Base-by-base conservation (phyloP, 2,888 invertebrate species). In the Polymixis lichenea region DNA sequence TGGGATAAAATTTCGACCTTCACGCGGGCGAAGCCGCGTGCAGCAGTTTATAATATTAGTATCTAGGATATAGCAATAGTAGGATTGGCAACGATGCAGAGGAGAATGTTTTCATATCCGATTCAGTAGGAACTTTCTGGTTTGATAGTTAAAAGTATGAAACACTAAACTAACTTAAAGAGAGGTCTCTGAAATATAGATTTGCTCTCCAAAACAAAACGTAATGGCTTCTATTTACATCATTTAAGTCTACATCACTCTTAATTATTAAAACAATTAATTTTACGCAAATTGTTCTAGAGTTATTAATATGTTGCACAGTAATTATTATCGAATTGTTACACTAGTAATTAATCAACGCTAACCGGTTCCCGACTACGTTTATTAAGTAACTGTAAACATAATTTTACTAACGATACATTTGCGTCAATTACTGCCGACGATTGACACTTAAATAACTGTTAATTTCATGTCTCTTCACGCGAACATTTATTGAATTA, bases 301-400 rank as follows among this genome's bases (percentile, higher is more conserved):
- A 62, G 32, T 25, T 62, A 62, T 73, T 73, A 55, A 58, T 71
- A 72, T 72, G 60, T 68, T 61, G 43, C 61, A 56, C 11, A 38
- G 61, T 64, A 76, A 86, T 83, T 69, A 78, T 28, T 56, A 62
- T 55, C 53, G 60, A 69, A 60, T 61, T 72, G 81, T 73, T 73
- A 73, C 51, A 64, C 17, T 80, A 19, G 17, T 73, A 73, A 83
- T 81, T 81, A 84, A 81, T 81, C 49, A 65, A 69, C 58, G 49
- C 11, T n/a, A 78, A 87, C 84, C 74, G 75, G 87, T 80, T 76
- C 15, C 17, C 0, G 28, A 53, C 62, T 55, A 64, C 46, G 15
- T 76, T 79, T 78, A 75, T 80, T 78, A 62, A 79, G 62, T 82
- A 88, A 86, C 88, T 64, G 82, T 85, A 69, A 69, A 77, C 25